Base-by-base conservation (phyloP, 2,797 vertebrate genomes). In the Nasua narica region DNA sequence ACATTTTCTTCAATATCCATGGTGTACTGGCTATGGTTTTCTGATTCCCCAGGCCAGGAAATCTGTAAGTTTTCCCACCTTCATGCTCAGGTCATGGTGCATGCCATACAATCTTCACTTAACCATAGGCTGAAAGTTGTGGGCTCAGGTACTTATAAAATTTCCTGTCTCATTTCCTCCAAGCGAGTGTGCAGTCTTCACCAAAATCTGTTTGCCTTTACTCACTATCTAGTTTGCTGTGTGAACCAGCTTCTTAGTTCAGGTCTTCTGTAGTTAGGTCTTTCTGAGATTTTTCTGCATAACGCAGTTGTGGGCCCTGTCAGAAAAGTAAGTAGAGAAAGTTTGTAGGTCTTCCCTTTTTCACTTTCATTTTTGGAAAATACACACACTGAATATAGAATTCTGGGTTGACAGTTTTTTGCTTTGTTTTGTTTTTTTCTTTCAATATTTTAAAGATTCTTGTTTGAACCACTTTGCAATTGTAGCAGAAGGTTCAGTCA, bases 311-410 rank as follows among this genome's bases (percentile, higher is more conserved):
- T 58, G 15, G 0, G n/a, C 8, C 60, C 11, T 78, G 32, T 67
- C 40, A 62, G 21, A 83, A 56, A 76, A 83, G 3, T 19, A 93
- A 76, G 21, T 29, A 83, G 21, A 43, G 16, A 60, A 18, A 37
- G n/a, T 25, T 54, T 40, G 16, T 9, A 74, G 3, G 56, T 52
- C 2, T 25, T 67, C 62, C 52, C 4, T 43, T 35, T 65, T 87
- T 92, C 29, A 60, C 11, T 54, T 58, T 60, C 3, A 21, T 11
- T 79, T 85, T 77, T 72, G 23, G 25, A 88, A 90, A 95, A 87
- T 37, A 48, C 3, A 21, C 0, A 74, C 9, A 50, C 8, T 50
- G 15, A 10, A 13, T 9, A 19, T 37, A 81, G n/a, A 92, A 84
- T 84, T 81, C 27, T 70, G 3, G 48, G 4, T 78, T 96, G 35